Evolutionary conservation across 2,113 vertebrate genomes (phyloP).

Genomic region (Chloropsis hardwickii): DNA sequence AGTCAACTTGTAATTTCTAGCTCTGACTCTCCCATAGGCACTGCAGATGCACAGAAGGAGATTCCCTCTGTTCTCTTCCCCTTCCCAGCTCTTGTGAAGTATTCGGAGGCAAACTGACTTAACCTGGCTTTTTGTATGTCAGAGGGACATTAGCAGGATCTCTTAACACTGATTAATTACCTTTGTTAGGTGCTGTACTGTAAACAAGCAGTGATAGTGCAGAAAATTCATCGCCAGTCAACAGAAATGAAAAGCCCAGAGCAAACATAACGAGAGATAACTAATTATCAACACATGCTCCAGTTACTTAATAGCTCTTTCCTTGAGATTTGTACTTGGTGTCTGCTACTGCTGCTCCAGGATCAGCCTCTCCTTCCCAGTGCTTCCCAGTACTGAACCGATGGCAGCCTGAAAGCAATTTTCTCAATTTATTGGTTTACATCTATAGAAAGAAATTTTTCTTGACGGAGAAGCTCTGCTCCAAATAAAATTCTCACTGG

Average conservation of each 20-base stretch:
- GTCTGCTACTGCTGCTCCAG: neutral
- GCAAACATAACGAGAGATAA: slow-evolving; percentile 1
- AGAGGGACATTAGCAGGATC: neutral
- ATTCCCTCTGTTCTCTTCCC: neutral
- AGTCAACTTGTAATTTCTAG: neutral
- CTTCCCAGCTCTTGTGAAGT: neutral
- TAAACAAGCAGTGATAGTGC: slow-evolving; percentile 23
- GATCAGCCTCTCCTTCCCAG: neutral
- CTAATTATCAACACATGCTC: slow-evolving; percentile 27
- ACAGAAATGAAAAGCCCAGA: slow-evolving; percentile 32
- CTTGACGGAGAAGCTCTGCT: neutral
- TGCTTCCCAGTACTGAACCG: neutral
- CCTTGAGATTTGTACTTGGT: neutral
- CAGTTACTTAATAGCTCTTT: neutral
- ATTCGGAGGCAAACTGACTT: neutral
- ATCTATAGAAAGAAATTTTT: neutral
- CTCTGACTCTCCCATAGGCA: neutral
- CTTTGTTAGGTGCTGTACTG: neutral
- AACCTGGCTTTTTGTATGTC: neutral
- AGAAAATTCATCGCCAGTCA: slow-evolving; percentile 20
- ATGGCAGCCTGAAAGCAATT: neutral
- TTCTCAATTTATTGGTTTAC: neutral
- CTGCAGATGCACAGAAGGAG: neutral
- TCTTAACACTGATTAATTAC: slow-evolving; percentile 46
- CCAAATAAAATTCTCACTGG: neutral